Evolutionary conservation across 92 coral and sea anemone genomes (phyloP), one percentile per base, ranked within the genome.

Genomic region (Hydrozoanthus gracilis): DNA sequence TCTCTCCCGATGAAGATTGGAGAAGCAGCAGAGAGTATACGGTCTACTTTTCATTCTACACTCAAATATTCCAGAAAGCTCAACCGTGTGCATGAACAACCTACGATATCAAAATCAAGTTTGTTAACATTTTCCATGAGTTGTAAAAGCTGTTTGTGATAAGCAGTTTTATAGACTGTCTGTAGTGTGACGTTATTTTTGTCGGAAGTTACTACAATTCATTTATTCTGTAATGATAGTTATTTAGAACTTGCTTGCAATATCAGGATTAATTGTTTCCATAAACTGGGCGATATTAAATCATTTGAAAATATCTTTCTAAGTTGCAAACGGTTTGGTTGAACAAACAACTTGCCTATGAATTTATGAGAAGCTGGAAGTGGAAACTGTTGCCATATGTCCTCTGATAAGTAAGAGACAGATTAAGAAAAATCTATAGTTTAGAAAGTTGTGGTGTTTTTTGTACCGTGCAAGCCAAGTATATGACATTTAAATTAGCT

Each of bases 221-320:
- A 46, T 80, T 64, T 66, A 80, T 65, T 51, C 16, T 80, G 51
- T 39, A 80, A 80, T 80, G 85, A 65, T 18, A 80, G 85, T 18
- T 47, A 80, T 80, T 80, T 46, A 18, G 85, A 80, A 13, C 85
- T 65, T 80, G 85, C 85, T 80, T 80, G 54, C 85, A 80, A 80
- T 80, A 80, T 80, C 85, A 17, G 6, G 58, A 50, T 8, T 80
- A 67, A 80, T 80, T 80, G 73, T 65, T 49, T 8, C 69, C 20
- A 80, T 76, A 80, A n/a, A 46, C 74, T 48, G 35, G 16, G 48
- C 58, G 74, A 62, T 47, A 62, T 79, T 64, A 79, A 65, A 46
- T 47, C 56, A 14, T 46, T 45, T 62, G 51, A 54, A 76, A 27
- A 61, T 61, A 62, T 80, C 39, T 27, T 27, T 65, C 16, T 71